Percentiles rank a stretch among this genome's conserved stretches.
These are phyloP conservation scores for Pangasius larnaudii DNA, from an alignment of 2,797 vertebrate species.

Conservation along the genomic window DNA sequence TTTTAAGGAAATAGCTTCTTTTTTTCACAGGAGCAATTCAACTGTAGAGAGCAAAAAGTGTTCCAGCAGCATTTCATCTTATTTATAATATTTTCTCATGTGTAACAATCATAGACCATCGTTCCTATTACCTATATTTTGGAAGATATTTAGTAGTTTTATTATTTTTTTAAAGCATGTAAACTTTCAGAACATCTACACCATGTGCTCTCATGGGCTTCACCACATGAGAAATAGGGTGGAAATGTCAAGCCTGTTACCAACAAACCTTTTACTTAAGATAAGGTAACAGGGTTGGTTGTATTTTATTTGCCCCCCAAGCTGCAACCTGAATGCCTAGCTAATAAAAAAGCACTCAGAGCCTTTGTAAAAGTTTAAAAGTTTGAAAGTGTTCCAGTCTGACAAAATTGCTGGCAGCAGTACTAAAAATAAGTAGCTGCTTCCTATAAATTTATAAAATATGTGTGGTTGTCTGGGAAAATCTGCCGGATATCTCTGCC, in stretches of 20 bases:
- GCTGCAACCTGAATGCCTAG: background rate
- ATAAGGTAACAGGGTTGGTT: background rate
- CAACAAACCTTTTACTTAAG: background rate
- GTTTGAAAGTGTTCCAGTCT: background rate
- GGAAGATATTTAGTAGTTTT: background rate
- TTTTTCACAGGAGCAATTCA: background rate
- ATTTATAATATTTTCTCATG: background rate
- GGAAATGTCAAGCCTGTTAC: background rate
- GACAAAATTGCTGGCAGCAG: background rate
- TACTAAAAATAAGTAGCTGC: background rate
- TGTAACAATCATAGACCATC: background rate
- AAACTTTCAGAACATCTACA: background rate
- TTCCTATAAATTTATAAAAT: conserved; percentile 8
- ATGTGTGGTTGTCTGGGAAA: background rate
- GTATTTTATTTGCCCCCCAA: background rate
- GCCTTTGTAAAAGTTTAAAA: background rate
- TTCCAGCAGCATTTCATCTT: background rate
- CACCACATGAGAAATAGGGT: background rate
- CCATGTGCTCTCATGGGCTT: background rate
- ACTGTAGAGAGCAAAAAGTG: background rate
- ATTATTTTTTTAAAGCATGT: too few species aligned
- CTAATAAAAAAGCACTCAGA: background rate
- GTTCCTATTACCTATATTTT: background rate
- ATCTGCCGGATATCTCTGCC: background rate
- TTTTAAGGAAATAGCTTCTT: background rate